phyloP scores from a whole-genome alignment of 2,797 vertebrate species.

The Linurgus olivaceus region DNA sequence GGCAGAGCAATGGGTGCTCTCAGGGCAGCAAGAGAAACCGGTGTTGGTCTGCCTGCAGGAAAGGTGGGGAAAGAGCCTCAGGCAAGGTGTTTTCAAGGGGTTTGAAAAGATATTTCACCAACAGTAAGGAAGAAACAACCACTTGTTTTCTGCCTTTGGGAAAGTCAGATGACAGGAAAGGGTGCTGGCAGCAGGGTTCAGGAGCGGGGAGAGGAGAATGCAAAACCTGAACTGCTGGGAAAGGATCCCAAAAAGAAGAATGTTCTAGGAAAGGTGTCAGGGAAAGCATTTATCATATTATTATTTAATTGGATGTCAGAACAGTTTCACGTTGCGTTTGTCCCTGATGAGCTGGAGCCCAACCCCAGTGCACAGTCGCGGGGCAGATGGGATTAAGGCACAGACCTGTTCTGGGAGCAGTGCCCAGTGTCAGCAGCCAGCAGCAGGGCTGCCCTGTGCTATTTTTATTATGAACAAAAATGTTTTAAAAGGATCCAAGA shows the following conservation, averaged over 20 bases:
- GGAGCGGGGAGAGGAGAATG: background rate
- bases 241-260: background rate
- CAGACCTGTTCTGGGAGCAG: slow-evolving; percentile 10
- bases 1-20: background rate
- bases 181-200: background rate
- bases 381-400: background rate
- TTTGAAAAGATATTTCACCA: background rate
- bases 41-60: background rate
- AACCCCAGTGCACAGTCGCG: rapidly evolving
- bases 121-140: background rate
- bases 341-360: rapidly evolving
- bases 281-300: background rate
- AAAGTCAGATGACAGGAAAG: background rate
- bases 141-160: background rate
- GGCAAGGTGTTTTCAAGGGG: background rate
- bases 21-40: background rate
- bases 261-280: background rate
- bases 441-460: background rate
- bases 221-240: background rate
- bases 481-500: background rate
- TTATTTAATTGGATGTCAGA: background rate
- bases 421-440: background rate
- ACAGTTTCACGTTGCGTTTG: background rate
- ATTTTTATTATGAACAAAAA: background rate
- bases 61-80: background rate